Evolutionary conservation across 1,140 invertebrate genomes (phyloP).

Genomic region (Sesamia nonagrioides): DNA sequence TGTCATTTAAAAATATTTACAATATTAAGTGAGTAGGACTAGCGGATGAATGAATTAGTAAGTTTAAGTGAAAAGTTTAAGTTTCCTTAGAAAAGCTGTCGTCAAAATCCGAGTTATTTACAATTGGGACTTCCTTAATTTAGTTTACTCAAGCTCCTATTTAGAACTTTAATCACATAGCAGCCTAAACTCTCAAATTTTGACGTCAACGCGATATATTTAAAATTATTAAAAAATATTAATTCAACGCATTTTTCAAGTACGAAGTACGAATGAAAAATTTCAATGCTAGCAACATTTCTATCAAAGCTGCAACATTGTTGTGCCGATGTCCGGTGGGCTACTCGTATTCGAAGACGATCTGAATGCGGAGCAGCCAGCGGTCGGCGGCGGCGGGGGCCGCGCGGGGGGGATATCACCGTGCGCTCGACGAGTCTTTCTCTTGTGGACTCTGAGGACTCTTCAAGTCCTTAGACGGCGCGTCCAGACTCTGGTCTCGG

Average conservation of each 20-base stretch:
- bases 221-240: constrained; percentile 48
- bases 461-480: constrained; percentile 46
- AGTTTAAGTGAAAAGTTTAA: constrained; percentile 44
- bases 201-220: constrained; percentile 5
- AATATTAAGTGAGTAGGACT: constrained; percentile 48
- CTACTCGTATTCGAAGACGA: constrained; percentile 45
- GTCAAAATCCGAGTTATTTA: constrained; percentile 12
- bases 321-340: constrained; percentile 13
- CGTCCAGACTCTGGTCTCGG: constrained; percentile 63
- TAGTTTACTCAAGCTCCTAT: not conserved
- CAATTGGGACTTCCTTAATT: not conserved
- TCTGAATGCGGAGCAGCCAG: constrained; percentile 44
- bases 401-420: constrained; percentile 52
- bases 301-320: constrained; percentile 9
- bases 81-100: constrained; percentile 9
- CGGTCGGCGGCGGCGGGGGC: constrained; percentile 23
- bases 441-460: constrained; percentile 1
- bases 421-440: constrained; percentile 12
- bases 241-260: constrained; percentile 34
- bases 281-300: constrained; percentile 32
- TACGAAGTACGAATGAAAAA: constrained; percentile 1
- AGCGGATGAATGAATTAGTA: constrained; percentile 46
- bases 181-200: constrained; percentile 27
- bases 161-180: constrained; percentile 35
- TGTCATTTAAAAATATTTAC: constrained; percentile 46